Evolutionary conservation across 2,888 invertebrate genomes (phyloP), one percentile per base, ranked within the genome.

Genomic region (Zelleria hepariella): DNA sequence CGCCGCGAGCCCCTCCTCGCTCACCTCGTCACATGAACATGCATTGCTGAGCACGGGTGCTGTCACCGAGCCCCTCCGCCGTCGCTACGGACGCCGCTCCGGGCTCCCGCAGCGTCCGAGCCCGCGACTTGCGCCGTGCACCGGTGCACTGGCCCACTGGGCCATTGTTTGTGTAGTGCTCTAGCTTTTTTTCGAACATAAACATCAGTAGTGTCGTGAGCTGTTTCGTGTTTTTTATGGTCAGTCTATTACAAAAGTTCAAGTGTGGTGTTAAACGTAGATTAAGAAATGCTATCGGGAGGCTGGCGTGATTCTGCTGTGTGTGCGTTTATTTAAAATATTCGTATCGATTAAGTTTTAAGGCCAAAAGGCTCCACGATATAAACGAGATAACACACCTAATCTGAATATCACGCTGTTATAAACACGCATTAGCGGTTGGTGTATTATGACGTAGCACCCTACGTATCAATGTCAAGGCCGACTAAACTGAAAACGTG

Each of bases 41-140:
- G 86, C 82, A 81, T 77, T 76, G 75, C 71, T 81, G 77, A 78
- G 65, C 71, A 71, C 67, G 64, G 62, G 65, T 67, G 68, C 66
- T 68, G 67, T 67, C 78, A 72, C 77, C 77, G 63, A 51, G 56
- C 62, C 60, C 61, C 78, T 76, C 72, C 74, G 84, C 76, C 78
- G 83, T 80, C 83, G n/a, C n/a, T n/a, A n/a, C n/a, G 83, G n/a
- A 25, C 82, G 82, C 77, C 85, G 86, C 78, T 77, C 82, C 82
- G 81, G 80, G 64, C 64, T 68, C 68, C 67, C 78, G 72, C 77
- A 77, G 62, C 52, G 54, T 61, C 61, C 61, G 61, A 56, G 62
- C 52, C 60, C 68, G 18, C 65, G 53, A 10, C 24, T n/a, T n/a
- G n/a, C n/a, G n/a, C n/a, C n/a, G n/a, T 10, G 18, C 56, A 18